Percentiles rank a stretch among this genome's conserved stretches.
Evolutionary conservation across 2,888 invertebrate genomes (phyloP).

Genomic region (Muscina levida): DNA sequence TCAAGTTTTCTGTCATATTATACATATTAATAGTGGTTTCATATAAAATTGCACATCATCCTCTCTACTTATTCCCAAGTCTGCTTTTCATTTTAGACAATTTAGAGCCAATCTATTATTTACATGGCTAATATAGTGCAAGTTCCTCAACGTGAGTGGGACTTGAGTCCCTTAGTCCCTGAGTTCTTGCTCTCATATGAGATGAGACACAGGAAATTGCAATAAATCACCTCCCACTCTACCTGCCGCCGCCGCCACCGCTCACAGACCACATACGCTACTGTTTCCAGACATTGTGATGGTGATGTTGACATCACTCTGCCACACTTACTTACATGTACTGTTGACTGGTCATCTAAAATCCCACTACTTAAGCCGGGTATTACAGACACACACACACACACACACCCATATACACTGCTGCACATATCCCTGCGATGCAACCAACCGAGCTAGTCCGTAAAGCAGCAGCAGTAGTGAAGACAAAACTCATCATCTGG

Average conservation of each 20-base stretch:
- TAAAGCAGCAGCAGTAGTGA: not conserved
- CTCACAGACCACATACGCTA: not conserved
- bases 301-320: not conserved
- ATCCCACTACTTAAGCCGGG: slow-evolving; percentile 50
- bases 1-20: too few relatives aligned
- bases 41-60: too few relatives aligned
- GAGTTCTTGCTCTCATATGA: not conserved
- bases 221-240: slow-evolving; percentile 33
- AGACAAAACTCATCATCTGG: slow-evolving; percentile 4
- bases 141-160: slow-evolving; percentile 21
- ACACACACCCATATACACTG: not conserved
- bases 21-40: too few relatives aligned
- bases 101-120: too few relatives aligned
- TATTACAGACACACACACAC: slow-evolving; percentile 43
- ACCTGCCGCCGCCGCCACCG: not conserved
- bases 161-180: slow-evolving; percentile 7
- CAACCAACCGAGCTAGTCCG: not conserved
- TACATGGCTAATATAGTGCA: not conserved
- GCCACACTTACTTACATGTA: slow-evolving; percentile 19
- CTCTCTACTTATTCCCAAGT: too few relatives aligned
- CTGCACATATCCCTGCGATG: not conserved
- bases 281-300: slow-evolving; percentile 5
- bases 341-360: slow-evolving; percentile 56
- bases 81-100: too few relatives aligned
- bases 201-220: slow-evolving; percentile 13